These are phyloP conservation scores for Herpetotheres cachinnans DNA, from an alignment of 2,113 vertebrate species.

Conservation along the genomic window DNA sequence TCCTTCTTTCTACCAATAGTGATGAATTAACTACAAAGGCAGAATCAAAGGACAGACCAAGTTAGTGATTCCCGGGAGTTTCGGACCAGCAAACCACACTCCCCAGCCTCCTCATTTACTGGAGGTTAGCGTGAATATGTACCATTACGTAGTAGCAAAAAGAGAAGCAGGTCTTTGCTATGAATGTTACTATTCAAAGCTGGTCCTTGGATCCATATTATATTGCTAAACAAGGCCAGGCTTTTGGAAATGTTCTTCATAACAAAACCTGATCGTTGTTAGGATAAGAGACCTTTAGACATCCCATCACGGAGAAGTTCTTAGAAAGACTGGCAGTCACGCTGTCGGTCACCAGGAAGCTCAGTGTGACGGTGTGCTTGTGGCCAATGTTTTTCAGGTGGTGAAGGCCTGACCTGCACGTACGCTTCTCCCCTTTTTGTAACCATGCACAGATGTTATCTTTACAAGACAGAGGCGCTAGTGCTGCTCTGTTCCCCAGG, in stretches of 20 bases:
- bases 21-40: background rate
- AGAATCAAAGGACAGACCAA: background rate
- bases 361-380: fast-evolving
- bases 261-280: background rate
- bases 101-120: background rate
- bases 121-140: fast-evolving
- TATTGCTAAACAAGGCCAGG: background rate
- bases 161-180: background rate
- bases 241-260: background rate
- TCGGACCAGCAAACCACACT: background rate
- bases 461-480: background rate
- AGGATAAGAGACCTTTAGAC: background rate
- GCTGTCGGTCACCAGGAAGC: fast-evolving
- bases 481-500: background rate
- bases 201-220: background rate
- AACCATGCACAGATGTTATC: background rate
- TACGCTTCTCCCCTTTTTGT: background rate
- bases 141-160: background rate
- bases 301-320: background rate
- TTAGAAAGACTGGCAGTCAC: background rate
- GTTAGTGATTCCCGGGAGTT: background rate
- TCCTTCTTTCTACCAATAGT: background rate
- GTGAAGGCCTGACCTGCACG: background rate
- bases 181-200: background rate
- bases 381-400: background rate